Conservation (phyloP, 2,113 vertebrate genomes). For the Ondatra zibethicus region DNA sequence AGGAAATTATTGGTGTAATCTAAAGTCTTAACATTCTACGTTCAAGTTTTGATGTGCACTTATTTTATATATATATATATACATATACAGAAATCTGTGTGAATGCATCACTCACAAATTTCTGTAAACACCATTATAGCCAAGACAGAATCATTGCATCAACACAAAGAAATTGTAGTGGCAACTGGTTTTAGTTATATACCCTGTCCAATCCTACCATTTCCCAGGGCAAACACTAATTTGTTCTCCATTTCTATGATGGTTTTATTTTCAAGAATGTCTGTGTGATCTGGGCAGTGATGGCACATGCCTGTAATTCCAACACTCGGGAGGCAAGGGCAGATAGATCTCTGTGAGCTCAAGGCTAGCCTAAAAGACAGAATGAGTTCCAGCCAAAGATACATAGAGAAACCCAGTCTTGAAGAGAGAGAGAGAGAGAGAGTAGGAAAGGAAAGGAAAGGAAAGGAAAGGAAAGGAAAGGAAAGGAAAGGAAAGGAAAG, state of each 20-base stretch:
- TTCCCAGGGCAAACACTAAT: slow-evolving; percentile 3
- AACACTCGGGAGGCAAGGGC: too few species aligned
- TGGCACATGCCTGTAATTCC: too few species aligned
- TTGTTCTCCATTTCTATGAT: background rate
- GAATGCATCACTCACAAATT: background rate
- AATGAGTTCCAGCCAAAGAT: too few species aligned
- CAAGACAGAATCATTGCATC: slow-evolving; percentile 3
- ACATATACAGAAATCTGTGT: background rate
- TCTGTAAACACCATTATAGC: background rate
- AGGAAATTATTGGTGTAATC: background rate
- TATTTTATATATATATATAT: background rate
- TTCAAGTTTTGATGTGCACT: slow-evolving; percentile 20
- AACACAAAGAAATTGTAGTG: slow-evolving; percentile 6
- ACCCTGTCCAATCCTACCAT: background rate
- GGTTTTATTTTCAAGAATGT: slow-evolving; percentile 16
- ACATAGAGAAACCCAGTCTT: too few species aligned
- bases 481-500: too few species aligned
- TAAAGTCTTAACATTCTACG: background rate
- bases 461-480: too few species aligned
- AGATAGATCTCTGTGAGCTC: too few species aligned
- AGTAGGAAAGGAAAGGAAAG: too few species aligned
- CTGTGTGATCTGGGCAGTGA: background rate
- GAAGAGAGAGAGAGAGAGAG: too few species aligned
- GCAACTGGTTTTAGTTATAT: background rate
- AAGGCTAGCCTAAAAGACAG: too few species aligned